Evolutionary conservation across 2,797 vertebrate species (phyloP).

Genomic region (Oreochromis grahami): DNA sequence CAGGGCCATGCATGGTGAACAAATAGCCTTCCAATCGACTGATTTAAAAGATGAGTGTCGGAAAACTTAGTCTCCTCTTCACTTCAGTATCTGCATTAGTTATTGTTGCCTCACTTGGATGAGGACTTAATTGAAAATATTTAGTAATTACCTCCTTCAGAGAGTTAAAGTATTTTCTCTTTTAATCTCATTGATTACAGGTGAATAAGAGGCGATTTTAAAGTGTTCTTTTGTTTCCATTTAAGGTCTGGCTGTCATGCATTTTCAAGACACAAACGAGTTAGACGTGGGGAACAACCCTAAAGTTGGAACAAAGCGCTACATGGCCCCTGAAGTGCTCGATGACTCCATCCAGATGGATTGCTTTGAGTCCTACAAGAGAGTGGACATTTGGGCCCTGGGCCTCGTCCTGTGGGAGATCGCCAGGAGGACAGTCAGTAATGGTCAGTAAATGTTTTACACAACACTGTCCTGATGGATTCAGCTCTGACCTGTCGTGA

Average conservation of each 20-base stretch:
- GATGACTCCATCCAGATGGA: constrained; percentile 96
- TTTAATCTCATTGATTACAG: neutral
- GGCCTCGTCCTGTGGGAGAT: constrained; percentile 97
- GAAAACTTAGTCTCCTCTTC: neutral
- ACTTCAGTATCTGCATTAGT: neutral
- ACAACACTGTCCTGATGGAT: neutral
- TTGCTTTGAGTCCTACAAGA: constrained; percentile 95
- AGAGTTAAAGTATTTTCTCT: neutral
- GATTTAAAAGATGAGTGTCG: neutral
- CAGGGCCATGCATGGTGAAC: neutral
- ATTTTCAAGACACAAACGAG: constrained; percentile 97
- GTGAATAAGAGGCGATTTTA: neutral
- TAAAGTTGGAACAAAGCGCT: constrained; percentile 96
- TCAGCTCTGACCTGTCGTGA: neutral
- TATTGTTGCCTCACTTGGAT: neutral
- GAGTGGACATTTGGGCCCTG: constrained; percentile 96
- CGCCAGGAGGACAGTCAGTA: constrained; percentile 93
- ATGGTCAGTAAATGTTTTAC: constrained; percentile 78
- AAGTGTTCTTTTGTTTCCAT: neutral
- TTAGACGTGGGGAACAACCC: constrained; percentile 96
- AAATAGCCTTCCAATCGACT: neutral
- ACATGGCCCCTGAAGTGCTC: constrained; percentile 96
- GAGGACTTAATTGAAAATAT: neutral
- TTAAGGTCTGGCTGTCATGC: constrained; percentile 93
- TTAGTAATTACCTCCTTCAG: neutral